These are phyloP conservation scores for Whitmania pigra DNA, from an alignment of 1,140 invertebrate species.

Conservation along the genomic window DNA sequence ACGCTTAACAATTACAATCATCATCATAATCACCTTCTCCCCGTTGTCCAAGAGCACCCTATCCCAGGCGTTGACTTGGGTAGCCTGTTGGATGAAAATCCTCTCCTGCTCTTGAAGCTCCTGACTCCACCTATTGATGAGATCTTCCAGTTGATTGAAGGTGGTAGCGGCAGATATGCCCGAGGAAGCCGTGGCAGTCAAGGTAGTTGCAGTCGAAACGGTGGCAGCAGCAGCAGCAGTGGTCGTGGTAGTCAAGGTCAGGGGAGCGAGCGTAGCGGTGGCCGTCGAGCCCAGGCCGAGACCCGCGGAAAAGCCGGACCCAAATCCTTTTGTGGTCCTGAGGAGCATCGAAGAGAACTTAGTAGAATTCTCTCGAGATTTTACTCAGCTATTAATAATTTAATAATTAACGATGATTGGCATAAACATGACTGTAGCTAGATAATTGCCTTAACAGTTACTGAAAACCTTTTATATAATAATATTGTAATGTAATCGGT, in stretches of 20 bases:
- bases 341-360: too few relatives aligned
- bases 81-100: slow-evolving; percentile 80
- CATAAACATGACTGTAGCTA: too few relatives aligned
- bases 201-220: slow-evolving; percentile 18
- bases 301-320: slow-evolving; percentile 7
- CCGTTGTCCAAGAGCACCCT: slow-evolving; percentile 74
- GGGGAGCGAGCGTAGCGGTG: slow-evolving; percentile 22
- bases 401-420: too few relatives aligned
- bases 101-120: slow-evolving; percentile 87
- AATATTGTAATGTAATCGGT: too few relatives aligned
- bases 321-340: too few relatives aligned
- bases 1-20: background rate
- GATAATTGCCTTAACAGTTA: too few relatives aligned
- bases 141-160: slow-evolving; percentile 77
- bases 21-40: slow-evolving; percentile 56
- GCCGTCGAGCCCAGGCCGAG: slow-evolving; percentile 19
- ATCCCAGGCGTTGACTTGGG: slow-evolving; percentile 88
- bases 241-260: slow-evolving; percentile 22
- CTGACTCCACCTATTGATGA: slow-evolving; percentile 86
- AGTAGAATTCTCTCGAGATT: too few relatives aligned
- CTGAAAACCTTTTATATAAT: too few relatives aligned
- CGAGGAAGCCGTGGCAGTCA: slow-evolving; percentile 25
- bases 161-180: slow-evolving; percentile 51
- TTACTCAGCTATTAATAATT: too few relatives aligned
- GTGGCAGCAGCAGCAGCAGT: slow-evolving; percentile 13